phyloP scores from a whole-genome alignment of 2,888 invertebrate species.

The Iselma pallidipennis region DNA sequence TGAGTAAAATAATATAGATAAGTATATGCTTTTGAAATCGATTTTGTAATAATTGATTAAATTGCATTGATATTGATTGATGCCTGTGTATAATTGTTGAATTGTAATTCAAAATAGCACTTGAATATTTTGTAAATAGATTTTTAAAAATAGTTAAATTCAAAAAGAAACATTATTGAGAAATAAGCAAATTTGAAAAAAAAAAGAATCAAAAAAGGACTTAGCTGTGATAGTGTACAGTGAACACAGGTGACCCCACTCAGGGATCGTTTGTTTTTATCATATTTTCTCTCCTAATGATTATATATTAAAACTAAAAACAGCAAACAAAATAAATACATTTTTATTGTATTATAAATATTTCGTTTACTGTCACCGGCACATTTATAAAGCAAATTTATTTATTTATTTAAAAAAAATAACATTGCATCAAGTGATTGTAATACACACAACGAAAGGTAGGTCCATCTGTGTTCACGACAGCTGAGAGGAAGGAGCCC shows the following conservation, averaged over 20 bases:
- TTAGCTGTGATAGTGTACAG: conserved; percentile 54
- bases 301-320: conserved; percentile 21
- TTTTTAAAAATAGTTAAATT: conserved; percentile 26
- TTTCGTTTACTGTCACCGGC: conserved; percentile 15
- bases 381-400: conserved; percentile 15
- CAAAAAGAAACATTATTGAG: too few species aligned
- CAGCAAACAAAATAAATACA: conserved; percentile 3
- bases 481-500: conserved; percentile 62
- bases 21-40: too few species aligned
- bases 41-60: not conserved
- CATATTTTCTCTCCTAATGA: conserved; percentile 18
- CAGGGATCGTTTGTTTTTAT: conserved; percentile 34
- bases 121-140: conserved; percentile 31
- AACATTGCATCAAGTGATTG: conserved; percentile 14
- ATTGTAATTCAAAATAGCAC: conserved; percentile 19
- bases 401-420: not conserved
- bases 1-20: conserved; percentile 5
- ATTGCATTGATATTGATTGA: not conserved
- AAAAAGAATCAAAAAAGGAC: too few species aligned
- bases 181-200: conserved; percentile 37
- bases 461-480: conserved; percentile 61
- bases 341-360: not conserved
- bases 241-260: conserved; percentile 54
- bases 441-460: conserved; percentile 48
- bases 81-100: conserved; percentile 5